Conservation (phyloP, 2,797 vertebrate species). For the Phalloptychus januarius region DNA sequence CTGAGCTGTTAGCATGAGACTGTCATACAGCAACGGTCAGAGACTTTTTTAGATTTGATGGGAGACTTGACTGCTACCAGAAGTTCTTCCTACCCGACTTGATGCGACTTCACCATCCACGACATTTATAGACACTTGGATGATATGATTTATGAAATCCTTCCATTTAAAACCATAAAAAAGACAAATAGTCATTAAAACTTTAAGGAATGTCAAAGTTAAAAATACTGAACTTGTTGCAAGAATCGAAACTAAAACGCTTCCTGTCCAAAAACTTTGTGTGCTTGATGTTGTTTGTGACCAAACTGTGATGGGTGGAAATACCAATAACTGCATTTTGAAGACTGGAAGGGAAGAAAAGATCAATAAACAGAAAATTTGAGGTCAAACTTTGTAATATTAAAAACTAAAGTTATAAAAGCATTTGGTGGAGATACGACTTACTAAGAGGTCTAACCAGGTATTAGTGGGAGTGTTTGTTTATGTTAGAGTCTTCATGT, state of each 20-base stretch:
- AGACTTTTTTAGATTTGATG: background rate
- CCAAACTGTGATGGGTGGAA: background rate
- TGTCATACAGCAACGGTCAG: background rate
- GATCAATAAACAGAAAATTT: background rate
- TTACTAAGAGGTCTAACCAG: background rate
- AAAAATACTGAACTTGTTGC: background rate
- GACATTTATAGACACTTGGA: background rate
- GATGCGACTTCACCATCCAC: background rate
- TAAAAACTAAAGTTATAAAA: background rate
- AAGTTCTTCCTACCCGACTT: background rate
- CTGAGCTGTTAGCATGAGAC: background rate
- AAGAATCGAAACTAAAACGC: background rate
- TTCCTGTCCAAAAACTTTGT: background rate
- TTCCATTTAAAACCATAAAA: background rate
- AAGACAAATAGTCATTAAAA: background rate
- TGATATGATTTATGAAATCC: background rate
- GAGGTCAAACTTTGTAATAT: background rate
- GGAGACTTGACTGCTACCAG: background rate
- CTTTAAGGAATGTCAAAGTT: background rate
- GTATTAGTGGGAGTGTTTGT: background rate
- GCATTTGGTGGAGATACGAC: background rate
- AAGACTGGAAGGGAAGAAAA: background rate
- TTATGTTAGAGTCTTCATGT: background rate
- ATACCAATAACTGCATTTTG: background rate
- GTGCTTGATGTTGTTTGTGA: background rate